These are phyloP conservation scores for Herpetotheres cachinnans DNA, from an alignment of 2,113 vertebrate genomes.

Conservation along the genomic window DNA sequence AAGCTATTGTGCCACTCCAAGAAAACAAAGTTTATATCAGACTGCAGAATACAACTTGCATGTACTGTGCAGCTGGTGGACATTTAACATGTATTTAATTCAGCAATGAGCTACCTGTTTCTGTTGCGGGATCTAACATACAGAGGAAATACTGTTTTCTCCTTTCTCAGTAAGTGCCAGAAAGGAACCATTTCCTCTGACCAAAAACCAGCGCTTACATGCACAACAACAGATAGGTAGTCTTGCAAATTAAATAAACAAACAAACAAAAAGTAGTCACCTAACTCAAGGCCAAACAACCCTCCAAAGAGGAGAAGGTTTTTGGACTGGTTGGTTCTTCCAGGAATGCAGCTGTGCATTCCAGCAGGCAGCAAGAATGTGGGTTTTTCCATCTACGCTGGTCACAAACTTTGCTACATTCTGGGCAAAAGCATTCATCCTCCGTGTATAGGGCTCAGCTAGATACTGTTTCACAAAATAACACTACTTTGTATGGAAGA, in stretches of 20 bases:
- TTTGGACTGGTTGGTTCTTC: not conserved
- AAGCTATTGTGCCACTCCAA: not conserved
- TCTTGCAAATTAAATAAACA: not conserved
- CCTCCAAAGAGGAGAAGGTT: not conserved
- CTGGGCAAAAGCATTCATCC: not conserved
- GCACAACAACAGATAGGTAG: fast-evolving
- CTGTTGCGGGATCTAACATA: not conserved
- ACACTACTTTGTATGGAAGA: not conserved
- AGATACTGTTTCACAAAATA: not conserved
- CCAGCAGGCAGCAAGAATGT: slow-evolving; percentile 49
- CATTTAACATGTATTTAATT: not conserved
- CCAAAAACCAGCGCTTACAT: fast-evolving
- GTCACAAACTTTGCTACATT: slow-evolving; percentile 5
- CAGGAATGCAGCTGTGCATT: slow-evolving; percentile 47
- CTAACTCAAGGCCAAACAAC: not conserved
- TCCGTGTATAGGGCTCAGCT: not conserved
- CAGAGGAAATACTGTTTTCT: not conserved
- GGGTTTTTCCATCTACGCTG: slow-evolving; percentile 14
- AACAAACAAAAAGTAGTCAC: not conserved
- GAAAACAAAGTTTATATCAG: not conserved
- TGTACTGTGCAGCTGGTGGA: not conserved
- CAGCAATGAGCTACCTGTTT: not conserved
- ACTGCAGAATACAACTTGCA: not conserved
- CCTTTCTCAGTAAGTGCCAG: not conserved
- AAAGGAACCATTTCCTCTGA: not conserved